A percentile compares a stretch with the other conserved stretches of the same genome.
These are phyloP conservation scores for Spea hammondii DNA, from an alignment of 2,797 vertebrate genomes.

Conservation along the genomic window DNA sequence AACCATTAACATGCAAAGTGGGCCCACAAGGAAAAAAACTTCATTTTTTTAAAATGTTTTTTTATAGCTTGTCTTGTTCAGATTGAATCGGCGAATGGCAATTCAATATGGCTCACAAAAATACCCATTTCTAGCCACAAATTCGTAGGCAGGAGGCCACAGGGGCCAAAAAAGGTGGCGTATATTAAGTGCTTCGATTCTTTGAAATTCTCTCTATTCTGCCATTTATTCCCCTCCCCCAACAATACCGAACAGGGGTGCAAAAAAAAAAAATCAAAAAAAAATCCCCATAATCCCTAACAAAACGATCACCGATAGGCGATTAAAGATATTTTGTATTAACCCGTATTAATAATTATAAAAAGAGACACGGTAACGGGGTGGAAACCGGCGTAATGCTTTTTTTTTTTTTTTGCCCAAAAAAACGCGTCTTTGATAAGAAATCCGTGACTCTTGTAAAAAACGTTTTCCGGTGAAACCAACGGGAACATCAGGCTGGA, in stretches of 20 bases:
- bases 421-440: slow-evolving; percentile 13
- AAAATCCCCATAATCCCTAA: too few relatives aligned
- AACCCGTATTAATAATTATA: too few relatives aligned
- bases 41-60: neutral
- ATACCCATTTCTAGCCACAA: slow-evolving; percentile 32
- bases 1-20: slow-evolving; percentile 35
- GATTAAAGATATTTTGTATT: too few relatives aligned
- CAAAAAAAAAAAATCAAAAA: too few relatives aligned
- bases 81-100: slow-evolving; percentile 28
- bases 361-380: too few relatives aligned
- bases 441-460: slow-evolving; percentile 3
- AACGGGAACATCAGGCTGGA: slow-evolving; percentile 23
- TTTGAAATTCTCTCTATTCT: too few relatives aligned
- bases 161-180: neutral
- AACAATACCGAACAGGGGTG: too few relatives aligned
- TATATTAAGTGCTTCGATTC: too few relatives aligned
- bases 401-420: neutral
- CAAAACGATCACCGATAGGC: too few relatives aligned
- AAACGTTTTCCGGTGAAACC: slow-evolving; percentile 19
- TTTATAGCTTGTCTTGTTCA: slow-evolving; percentile 44
- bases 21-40: slow-evolving; percentile 8
- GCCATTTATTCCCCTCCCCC: too few relatives aligned
- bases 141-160: neutral
- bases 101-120: slow-evolving; percentile 40
- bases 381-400: too few relatives aligned